Evolutionary conservation across 1,140 invertebrate species (phyloP).

Genomic region (Diplogasteroides magnus): DNA sequence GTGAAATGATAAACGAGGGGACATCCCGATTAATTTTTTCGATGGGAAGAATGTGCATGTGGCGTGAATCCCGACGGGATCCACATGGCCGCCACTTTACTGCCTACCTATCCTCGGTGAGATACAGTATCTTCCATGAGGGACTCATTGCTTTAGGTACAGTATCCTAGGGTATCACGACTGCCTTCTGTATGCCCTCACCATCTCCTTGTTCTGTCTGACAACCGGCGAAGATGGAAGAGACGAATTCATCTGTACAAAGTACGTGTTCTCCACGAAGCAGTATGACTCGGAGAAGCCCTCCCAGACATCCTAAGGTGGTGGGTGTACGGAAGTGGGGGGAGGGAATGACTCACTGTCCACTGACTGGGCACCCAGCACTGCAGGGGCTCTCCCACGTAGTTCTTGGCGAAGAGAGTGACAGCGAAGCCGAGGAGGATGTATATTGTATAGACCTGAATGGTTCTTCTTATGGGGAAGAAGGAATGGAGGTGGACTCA

Average conservation of each 20-base stretch:
- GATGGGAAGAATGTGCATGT: no score
- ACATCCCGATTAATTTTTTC: no score
- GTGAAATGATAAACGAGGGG: no score
- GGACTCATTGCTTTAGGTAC: no score
- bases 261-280: constrained; percentile 44
- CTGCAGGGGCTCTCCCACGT: constrained; percentile 57
- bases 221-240: constrained; percentile 8
- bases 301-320: constrained; percentile 31
- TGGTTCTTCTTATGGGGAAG: neutral
- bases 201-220: constrained; percentile 30
- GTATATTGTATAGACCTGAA: constrained; percentile 24
- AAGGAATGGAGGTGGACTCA: neutral
- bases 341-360: constrained; percentile 37
- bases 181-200: no score
- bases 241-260: constrained; percentile 34
- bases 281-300: constrained; percentile 34
- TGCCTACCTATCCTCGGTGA: no score
- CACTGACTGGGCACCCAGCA: constrained; percentile 59
- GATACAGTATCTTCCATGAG: no score
- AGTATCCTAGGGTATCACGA: no score
- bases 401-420: constrained; percentile 43
- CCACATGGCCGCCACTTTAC: no score
- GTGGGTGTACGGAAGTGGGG: constrained; percentile 8
- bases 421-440: constrained; percentile 28
- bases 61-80: no score